Evolutionary conservation across 2,797 vertebrate species (phyloP), one percentile per base, ranked within the genome.

Genomic region (Periparus ater): DNA sequence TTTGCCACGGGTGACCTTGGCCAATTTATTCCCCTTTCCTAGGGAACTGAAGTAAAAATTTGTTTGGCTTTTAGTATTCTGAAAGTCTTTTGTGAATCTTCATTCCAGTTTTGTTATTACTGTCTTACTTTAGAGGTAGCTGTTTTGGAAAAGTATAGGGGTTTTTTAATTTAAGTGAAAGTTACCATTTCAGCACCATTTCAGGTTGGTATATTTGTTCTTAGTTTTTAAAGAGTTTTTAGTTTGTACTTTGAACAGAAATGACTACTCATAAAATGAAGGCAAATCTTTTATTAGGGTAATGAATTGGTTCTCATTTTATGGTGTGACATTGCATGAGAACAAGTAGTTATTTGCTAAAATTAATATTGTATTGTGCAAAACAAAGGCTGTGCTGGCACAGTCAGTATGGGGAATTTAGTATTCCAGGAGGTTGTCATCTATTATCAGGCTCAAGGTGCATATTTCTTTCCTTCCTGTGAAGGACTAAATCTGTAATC

Each of bases 1-100:
- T 78, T 85, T 83, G 47, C 36, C 63, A 20, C 54, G 68, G 79
- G 47, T 95, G 95, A 93, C 95, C 94, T 97, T 96, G 92, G 25
- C 48, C n/a, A 81, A 5, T 3, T 4, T 71, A 27, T 68, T 77
- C 17, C 21, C 7, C 21, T 78, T 91, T 62, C 62, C 36, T 42
- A 60, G 29, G 38, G 22, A 83, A 32, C 21, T 5, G 3, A 60
- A 84, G 19, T 34, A 26, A 77, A 14, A 66, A 26, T 20, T 45
- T 75, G 32, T 1, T 38, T 91, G 66, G 7, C 30, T 32, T 85
- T 44, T 57, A 27, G 16, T 58, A 10, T 74, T 80, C 16, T 30
- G 23, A 10, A 61, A 47, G 36, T 67, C 15, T 14, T 77, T 48
- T 26, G 13, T 58, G 25, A 53, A 21, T 38, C 19, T 85, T 47